These are phyloP conservation scores for Miniopterus natalensis DNA, from an alignment of 2,113 vertebrate species.

Conservation along the genomic window DNA sequence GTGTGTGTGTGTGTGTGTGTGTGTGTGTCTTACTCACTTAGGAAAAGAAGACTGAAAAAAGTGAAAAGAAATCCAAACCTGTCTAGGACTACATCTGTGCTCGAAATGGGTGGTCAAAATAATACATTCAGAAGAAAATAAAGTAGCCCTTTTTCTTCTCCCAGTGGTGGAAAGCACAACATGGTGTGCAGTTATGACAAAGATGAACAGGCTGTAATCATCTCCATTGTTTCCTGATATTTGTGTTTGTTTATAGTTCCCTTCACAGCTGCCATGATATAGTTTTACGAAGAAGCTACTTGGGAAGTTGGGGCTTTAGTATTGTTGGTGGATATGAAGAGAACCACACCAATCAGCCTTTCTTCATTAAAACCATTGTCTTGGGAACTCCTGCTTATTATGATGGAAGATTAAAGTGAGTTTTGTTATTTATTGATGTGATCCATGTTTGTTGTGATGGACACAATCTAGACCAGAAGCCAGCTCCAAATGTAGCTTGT, in stretches of 20 bases:
- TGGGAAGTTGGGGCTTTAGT: slow-evolving; percentile 99
- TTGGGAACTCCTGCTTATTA: slow-evolving; percentile 98
- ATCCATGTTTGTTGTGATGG: not conserved
- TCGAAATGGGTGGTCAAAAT: not conserved
- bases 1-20: too few species aligned
- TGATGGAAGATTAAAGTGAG: slow-evolving; percentile 98
- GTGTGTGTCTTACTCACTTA: not conserved
- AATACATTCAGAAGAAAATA: not conserved
- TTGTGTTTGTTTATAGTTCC: slow-evolving; percentile 88
- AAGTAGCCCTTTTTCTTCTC: slow-evolving; percentile 33
- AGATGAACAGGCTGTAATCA: not conserved
- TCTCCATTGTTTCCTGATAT: not conserved
- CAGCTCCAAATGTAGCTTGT: not conserved
- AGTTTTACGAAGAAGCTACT: slow-evolving; percentile 94
- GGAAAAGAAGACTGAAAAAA: not conserved
- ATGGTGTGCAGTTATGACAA: not conserved
- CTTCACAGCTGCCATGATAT: slow-evolving; percentile 98
- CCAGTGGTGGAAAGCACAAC: not conserved
- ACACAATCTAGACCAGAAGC: not conserved
- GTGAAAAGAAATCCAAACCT: not conserved
- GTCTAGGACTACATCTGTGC: not conserved
- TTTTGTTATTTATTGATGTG: not conserved
- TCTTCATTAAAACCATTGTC: slow-evolving; percentile 99
- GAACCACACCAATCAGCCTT: slow-evolving; percentile 97
- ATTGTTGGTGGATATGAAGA: slow-evolving; percentile 99